Conservation (phyloP, 2,888 invertebrate species). For the Drosophila bunnanda region DNA sequence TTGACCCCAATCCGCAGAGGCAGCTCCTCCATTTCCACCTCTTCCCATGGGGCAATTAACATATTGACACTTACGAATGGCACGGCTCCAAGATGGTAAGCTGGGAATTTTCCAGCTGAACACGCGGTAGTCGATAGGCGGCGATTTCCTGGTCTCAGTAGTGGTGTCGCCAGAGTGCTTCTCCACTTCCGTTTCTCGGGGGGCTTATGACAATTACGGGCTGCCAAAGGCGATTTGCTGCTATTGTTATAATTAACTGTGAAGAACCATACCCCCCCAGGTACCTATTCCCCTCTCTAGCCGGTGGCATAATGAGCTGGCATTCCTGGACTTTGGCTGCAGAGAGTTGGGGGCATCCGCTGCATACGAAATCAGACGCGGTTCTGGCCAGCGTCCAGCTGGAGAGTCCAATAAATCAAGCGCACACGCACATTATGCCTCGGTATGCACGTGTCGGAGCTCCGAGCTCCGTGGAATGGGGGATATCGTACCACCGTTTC, state of each 20-base stretch:
- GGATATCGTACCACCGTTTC: slow-evolving; percentile 17
- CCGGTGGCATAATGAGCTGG: slow-evolving; percentile 67
- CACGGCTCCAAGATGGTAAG: slow-evolving; percentile 49
- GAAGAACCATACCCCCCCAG: slow-evolving; percentile 47
- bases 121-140: slow-evolving; percentile 56
- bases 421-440: slow-evolving; percentile 77
- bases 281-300: not conserved
- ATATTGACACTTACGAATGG: slow-evolving; percentile 65
- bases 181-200: slow-evolving; percentile 60
- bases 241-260: slow-evolving; percentile 75
- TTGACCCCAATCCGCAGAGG: slow-evolving; percentile 48
- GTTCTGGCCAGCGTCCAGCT: slow-evolving; percentile 33
- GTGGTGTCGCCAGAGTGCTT: slow-evolving; percentile 35
- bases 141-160: slow-evolving; percentile 39
- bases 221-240: slow-evolving; percentile 55
- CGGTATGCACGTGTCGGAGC: slow-evolving; percentile 58
- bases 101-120: slow-evolving; percentile 60
- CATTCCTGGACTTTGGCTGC: slow-evolving; percentile 60
- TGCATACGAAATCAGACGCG: slow-evolving; percentile 68
- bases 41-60: slow-evolving; percentile 63
- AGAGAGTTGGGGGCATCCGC: slow-evolving; percentile 46
- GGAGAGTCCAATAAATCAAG: slow-evolving; percentile 72
- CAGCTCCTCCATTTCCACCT: slow-evolving; percentile 11
- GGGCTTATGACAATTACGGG: slow-evolving; percentile 47
- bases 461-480: slow-evolving; percentile 11